Conservation (phyloP, 2,888 invertebrate genomes). For the Alviniconcha strummeri region DNA sequence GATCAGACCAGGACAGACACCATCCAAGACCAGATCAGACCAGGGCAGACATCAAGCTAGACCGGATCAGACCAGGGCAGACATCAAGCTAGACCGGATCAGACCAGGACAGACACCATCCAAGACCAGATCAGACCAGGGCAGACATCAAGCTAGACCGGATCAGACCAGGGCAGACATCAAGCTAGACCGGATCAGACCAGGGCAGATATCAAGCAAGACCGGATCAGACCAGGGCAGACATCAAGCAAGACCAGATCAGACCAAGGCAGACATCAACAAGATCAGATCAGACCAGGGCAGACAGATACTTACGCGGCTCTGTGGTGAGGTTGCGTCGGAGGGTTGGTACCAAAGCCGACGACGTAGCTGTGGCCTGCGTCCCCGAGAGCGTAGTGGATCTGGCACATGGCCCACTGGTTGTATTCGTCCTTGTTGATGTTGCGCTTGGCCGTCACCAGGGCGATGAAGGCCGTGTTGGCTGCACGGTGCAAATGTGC, state of each 20-base stretch:
- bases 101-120: too few species aligned
- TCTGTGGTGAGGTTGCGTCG: constrained; percentile 28
- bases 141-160: too few species aligned
- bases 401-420: constrained; percentile 62
- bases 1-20: too few species aligned
- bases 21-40: too few species aligned
- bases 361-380: constrained; percentile 61
- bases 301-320: neutral
- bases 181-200: too few species aligned
- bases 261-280: too few species aligned
- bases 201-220: too few species aligned
- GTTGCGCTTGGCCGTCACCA: constrained; percentile 61
- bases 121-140: too few species aligned
- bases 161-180: too few species aligned
- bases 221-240: too few species aligned
- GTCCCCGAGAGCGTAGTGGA: constrained; percentile 60
- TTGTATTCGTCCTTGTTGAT: constrained; percentile 49
- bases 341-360: constrained; percentile 44
- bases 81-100: neutral
- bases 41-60: neutral
- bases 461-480: constrained; percentile 62
- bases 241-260: too few species aligned
- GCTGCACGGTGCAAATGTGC: constrained; percentile 41
- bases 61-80: neutral
- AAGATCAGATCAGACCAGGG: too few species aligned